Base-by-base conservation (phyloP, 2,113 vertebrate species). In the Acanthisitta chloris region DNA sequence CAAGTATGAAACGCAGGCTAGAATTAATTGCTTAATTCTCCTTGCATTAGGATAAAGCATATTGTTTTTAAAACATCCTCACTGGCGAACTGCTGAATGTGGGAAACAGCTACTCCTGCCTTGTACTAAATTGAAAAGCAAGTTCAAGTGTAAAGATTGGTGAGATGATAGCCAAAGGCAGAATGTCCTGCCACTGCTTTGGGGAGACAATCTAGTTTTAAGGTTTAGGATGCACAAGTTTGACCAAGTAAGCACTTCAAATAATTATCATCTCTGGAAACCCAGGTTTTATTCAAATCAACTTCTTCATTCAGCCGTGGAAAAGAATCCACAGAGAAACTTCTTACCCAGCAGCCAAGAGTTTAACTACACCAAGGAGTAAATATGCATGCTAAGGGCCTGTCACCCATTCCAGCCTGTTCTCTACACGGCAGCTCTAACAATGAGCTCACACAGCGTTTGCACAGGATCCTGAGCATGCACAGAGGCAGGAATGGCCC, bases 1-100 rank as follows among this genome's bases (percentile, higher is more conserved):
- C 89, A 87, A 59, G 76, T 73, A 58, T 54, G 90, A 95, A 96
- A 84, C 58, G 77, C 92, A 94, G 29, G 48, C 54, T 55, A 64
- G 65, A 92, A 95, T 96, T 93, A 96, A 96, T 88, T 90, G 81
- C 93, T 95, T 96, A 95, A 92, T 93, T 96, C 94, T 88, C 65
- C 73, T 94, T 67, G 65, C 73, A 48, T 95, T 90, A 96, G 84
- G 43, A 67, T 94, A 90, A 94, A 92, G 69, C 43, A 54, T 24
- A 57, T 31, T 16, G 45, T 67, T 82, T 82, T 93, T 92, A 92
- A 93, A 92, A 69, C 33, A 15, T 59, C 93, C 91, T 88, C 64
- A 38, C 49, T 57, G 65, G 83, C 73, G 78, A 95, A 93, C 48
- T 93, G 94, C 96, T 93, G 82, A 97, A 82, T 70, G 43, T 43